These are phyloP conservation scores for Cylloceria caligata DNA, from an alignment of 2,888 invertebrate species.

Conservation along the genomic window DNA sequence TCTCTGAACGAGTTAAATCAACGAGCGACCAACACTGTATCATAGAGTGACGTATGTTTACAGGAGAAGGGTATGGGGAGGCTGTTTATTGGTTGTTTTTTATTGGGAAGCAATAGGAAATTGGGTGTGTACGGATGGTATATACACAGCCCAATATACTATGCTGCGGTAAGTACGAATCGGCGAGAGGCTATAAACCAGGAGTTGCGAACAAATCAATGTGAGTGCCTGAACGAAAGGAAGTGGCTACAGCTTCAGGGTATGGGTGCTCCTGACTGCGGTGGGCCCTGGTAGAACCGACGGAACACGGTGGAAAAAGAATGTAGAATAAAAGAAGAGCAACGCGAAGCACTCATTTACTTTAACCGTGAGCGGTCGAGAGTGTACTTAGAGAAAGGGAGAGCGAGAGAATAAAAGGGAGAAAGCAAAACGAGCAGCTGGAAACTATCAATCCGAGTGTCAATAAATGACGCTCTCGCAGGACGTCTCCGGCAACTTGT, in stretches of 20 bases:
- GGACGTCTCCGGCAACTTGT: slow-evolving; percentile 33
- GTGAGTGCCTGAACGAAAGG: slow-evolving; percentile 78
- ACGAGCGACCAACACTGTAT: slow-evolving; percentile 23
- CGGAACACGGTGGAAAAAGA: slow-evolving; percentile 29
- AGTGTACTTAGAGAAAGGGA: slow-evolving; percentile 27
- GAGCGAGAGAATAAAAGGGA: background rate
- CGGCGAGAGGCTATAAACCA: slow-evolving; percentile 77
- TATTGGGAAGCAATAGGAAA: slow-evolving; percentile 63
- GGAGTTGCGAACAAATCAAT: slow-evolving; percentile 83
- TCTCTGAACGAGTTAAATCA: slow-evolving; percentile 26
- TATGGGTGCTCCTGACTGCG: slow-evolving; percentile 29
- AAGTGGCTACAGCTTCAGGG: slow-evolving; percentile 62
- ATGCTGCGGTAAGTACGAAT: slow-evolving; percentile 33
- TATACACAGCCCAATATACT: slow-evolving; percentile 10
- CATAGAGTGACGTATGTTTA: slow-evolving; percentile 24
- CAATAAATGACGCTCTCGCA: slow-evolving; percentile 71
- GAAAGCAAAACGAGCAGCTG: slow-evolving; percentile 62
- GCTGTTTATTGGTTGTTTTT: slow-evolving; percentile 44
- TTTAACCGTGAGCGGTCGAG: slow-evolving; percentile 68
- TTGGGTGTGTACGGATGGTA: slow-evolving; percentile 41
- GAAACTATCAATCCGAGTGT: slow-evolving; percentile 77
- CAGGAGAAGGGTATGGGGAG: background rate
- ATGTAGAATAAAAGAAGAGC: slow-evolving; percentile 19
- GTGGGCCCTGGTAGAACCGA: slow-evolving; percentile 50
- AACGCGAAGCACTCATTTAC: slow-evolving; percentile 73